Base-by-base conservation (phyloP, 2,888 invertebrate species). In the Frankliniella intonsa region DNA sequence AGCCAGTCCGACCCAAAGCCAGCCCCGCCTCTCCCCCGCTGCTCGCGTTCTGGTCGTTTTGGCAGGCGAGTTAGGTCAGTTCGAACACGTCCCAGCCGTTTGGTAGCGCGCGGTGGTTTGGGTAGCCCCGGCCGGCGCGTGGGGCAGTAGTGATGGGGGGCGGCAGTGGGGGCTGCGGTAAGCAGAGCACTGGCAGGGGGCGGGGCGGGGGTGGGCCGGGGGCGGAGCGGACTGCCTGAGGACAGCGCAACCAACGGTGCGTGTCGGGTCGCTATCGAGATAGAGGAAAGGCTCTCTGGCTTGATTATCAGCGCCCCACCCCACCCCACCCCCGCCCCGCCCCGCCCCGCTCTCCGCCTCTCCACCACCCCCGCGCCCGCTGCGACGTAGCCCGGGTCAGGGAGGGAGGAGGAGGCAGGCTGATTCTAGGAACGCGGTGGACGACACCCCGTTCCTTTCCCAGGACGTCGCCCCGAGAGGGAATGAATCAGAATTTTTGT, bases 371-470 rank as follows among this genome's bases (percentile, higher is more conserved):
- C 81, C 81, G 69, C 81, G 50, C 84, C 84, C 82, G 84, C 84
- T 83, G 84, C 85, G 83, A 84, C 84, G 81, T 83, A 25, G 55
- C 80, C 80, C 19, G 69, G 76, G 49, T 79, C 38, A 55, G 62
- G 81, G 81, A 51, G 81, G 80, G 69, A 80, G 76, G 80, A 80
- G 83, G 62, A 81, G 82, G 81, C 81, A 82, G 83, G 83, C 83
- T 81, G 83, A 84, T 82, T 76, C 82, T 12, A 50, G 27, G 22
- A 49, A 80, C 81, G 81, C 84, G 80, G 55, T 19, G n/a, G 22
- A 50, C 50, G 3, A 50, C 87, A 87, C 50, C 87, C 88, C 27
- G 55, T n/a, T n/a, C n/a, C n/a, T n/a, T n/a, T n/a, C n/a, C n/a
- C n/a, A n/a, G 55, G 10, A 87, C 87, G 85, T 87, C 88, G 79